Evolutionary conservation across 2,797 vertebrate genomes (phyloP).

Genomic region (Takifugu rubripes): DNA sequence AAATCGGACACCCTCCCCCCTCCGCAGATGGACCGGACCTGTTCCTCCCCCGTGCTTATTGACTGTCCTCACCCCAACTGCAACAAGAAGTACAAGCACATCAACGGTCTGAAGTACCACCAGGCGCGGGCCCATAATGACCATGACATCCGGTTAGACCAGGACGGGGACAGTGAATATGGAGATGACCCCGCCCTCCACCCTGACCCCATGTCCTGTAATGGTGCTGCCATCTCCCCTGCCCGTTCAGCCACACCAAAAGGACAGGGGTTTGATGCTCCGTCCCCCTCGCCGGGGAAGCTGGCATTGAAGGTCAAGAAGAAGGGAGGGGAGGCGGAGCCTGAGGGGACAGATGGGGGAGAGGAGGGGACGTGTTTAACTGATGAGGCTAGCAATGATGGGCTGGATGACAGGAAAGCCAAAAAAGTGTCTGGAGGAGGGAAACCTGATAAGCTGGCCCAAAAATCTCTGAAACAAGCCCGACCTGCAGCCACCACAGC

Average conservation of each 20-base stretch:
- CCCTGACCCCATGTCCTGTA: constrained; percentile 81
- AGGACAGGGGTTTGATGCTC: constrained; percentile 84
- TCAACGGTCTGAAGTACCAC: constrained; percentile 95
- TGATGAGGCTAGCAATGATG: constrained; percentile 89
- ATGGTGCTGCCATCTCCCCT: constrained; percentile 83
- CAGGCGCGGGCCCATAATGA: constrained; percentile 93
- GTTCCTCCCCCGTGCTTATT: constrained; percentile 90
- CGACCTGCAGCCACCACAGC: constrained; percentile 75
- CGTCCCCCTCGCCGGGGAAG: constrained; percentile 84
- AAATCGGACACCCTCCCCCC: constrained; percentile 69
- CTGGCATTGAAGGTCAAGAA: constrained; percentile 85
- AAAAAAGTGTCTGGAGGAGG: constrained; percentile 30
- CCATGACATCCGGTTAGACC: constrained; percentile 86
- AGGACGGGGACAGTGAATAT: constrained; percentile 89
- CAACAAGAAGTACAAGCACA: constrained; percentile 98
- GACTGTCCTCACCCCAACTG: constrained; percentile 97
- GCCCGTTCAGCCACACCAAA: constrained; percentile 90
- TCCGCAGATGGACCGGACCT: constrained; percentile 81
- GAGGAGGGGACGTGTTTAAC: constrained; percentile 85
- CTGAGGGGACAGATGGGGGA: constrained; percentile 83
- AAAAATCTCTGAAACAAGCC: constrained; percentile 84
- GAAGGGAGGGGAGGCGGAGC: constrained; percentile 82
- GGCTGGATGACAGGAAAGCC: constrained; percentile 86
- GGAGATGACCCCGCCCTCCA: constrained; percentile 85
- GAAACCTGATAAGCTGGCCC: constrained; percentile 75